Conservation (phyloP, 2,888 invertebrate genomes). For the Brenthis hecate region DNA sequence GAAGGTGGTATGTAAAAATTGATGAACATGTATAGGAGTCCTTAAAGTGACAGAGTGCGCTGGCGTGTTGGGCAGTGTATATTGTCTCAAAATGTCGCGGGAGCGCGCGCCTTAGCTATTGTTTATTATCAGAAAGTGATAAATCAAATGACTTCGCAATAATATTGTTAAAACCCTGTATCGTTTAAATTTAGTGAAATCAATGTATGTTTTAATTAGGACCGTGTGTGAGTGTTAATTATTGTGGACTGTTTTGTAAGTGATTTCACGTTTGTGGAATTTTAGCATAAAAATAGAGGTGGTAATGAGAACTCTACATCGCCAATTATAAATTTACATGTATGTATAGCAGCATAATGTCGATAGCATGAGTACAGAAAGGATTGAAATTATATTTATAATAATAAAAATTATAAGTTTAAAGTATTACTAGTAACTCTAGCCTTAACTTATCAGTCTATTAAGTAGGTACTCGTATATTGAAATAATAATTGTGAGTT, state of each 20-base stretch:
- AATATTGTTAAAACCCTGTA: conserved; percentile 53
- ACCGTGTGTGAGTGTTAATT: conserved; percentile 39
- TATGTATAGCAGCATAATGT: background rate
- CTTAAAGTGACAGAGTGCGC: conserved; percentile 82
- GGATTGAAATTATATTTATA: too few species aligned
- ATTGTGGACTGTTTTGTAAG: conserved; percentile 45
- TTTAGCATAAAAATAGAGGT: conserved; percentile 31
- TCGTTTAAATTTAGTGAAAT: conserved; percentile 45
- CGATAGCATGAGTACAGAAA: background rate
- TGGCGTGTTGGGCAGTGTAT: conserved; percentile 80
- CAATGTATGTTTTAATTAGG: conserved; percentile 35
- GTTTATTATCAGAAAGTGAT: conserved; percentile 81
- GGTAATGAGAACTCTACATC: background rate
- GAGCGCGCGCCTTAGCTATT: conserved; percentile 70
- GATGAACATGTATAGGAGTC: conserved; percentile 82
- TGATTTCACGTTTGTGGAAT: conserved; percentile 37
- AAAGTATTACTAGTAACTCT: too few species aligned
- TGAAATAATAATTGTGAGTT: too few species aligned
- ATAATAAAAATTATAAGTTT: too few species aligned
- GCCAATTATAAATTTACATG: background rate
- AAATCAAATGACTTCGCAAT: conserved; percentile 79
- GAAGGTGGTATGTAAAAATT: conserved; percentile 83
- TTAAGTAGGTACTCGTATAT: too few species aligned
- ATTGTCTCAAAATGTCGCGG: conserved; percentile 80
- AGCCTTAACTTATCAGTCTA: too few species aligned